Conservation (phyloP, 2,113 vertebrate genomes). For the Odobenus rosmarus region DNA sequence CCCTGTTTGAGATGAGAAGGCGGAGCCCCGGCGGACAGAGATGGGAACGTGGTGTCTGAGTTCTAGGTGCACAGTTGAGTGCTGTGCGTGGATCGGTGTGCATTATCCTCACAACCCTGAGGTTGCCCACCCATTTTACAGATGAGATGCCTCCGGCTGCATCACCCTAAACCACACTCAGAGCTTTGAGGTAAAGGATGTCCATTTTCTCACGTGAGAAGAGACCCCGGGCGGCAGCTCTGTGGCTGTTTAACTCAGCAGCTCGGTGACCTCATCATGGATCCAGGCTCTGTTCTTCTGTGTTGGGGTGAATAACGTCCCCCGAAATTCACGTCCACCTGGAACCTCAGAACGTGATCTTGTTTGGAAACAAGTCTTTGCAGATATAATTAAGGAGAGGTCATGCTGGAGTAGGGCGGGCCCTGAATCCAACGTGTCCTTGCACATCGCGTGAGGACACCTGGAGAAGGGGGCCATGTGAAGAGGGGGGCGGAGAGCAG, state of each 20-base stretch:
- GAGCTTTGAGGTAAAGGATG: too few species aligned
- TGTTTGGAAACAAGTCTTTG: background rate
- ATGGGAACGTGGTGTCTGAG: background rate
- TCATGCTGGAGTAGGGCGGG: background rate
- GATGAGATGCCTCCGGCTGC: too few species aligned
- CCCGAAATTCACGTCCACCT: fast-evolving
- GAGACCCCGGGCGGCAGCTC: background rate
- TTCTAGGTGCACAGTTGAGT: fast-evolving
- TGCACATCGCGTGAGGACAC: fast-evolving
- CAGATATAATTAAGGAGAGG: background rate
- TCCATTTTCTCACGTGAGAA: fast-evolving
- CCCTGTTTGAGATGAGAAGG: background rate
- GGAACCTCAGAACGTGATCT: background rate
- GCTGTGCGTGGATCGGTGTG: background rate
- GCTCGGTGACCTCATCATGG: background rate
- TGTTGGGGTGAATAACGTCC: background rate
- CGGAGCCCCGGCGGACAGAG: background rate
- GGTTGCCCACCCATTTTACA: background rate
- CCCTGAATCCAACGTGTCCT: background rate
- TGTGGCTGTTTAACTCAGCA: background rate
- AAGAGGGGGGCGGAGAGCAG: background rate
- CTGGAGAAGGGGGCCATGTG: background rate
- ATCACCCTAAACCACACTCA: background rate
- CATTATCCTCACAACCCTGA: background rate
- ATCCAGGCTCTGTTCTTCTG: background rate